Evolutionary conservation across 1,140 invertebrate genomes (phyloP), one percentile per base, ranked within the genome.

Genomic region (Limonius californicus): DNA sequence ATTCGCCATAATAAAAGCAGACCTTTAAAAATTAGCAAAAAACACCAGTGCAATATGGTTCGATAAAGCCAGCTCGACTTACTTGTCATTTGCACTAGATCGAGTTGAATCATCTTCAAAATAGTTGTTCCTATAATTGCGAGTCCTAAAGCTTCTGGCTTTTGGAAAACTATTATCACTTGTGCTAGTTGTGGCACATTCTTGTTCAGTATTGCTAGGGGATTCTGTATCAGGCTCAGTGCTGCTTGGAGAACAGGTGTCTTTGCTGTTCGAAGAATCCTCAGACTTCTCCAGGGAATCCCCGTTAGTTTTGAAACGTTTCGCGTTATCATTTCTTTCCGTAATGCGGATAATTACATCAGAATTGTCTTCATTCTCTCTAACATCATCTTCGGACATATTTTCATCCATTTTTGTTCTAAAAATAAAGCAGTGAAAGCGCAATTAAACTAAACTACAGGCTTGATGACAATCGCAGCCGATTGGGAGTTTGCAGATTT

Each of bases 331-430:
- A 2, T 12, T 12, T 39, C 68, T 73, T 42, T 71, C 70, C 16
- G 15, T 19, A 2, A 8, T 2, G 1, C 4, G 9, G 3, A 8
- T 2, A 11, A 19, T 50, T 18, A 11, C 2, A 55, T 21, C 9
- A 11, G 27, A 27, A 4, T 4, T 3, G 30, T 8, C 9, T 23
- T n/a, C n/a, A 58, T 20, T 45, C 39, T 53, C 14, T 42, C 61
- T 12, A 54, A 21, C 60, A 30, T 62, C 65, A 53, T 70, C 63
- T 50, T 72, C 67, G 27, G 66, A 64, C 61, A 61, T 64, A 64
- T 68, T 35, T 67, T 73, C 68, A 68, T 73, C 71, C 71, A 71
- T 72, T 57, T 67, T 68, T 61, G 62, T 64, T 72, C 69, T 72
- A 73, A 66, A 73, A 68, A 70, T 72, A 70, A 63, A 63, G 21